Percentiles rank a stretch among this genome's conserved stretches.
These are phyloP conservation scores for Tympanuchus pallidicinctus DNA, from an alignment of 2,113 vertebrate species.

Conservation along the genomic window DNA sequence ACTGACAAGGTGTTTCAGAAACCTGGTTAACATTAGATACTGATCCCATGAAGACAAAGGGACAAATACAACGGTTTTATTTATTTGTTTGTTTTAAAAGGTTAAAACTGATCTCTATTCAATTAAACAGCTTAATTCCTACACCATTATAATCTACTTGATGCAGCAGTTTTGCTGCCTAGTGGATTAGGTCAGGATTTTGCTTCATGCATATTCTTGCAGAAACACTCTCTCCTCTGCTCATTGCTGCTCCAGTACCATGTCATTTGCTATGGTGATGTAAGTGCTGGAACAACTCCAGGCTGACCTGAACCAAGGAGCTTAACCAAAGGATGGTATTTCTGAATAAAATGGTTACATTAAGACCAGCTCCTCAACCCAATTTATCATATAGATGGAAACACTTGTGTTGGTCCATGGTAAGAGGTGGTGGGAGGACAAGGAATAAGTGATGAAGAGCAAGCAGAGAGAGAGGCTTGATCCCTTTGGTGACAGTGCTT, in stretches of 20 bases:
- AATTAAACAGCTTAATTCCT: not conserved
- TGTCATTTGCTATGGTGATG: not conserved
- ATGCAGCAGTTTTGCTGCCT: not conserved
- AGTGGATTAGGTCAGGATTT: conserved; percentile 10
- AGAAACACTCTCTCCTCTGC: not conserved
- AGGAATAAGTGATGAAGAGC: not conserved
- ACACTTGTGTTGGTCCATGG: not conserved
- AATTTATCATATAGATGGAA: not conserved
- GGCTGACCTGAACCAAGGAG: not conserved
- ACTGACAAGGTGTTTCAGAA: not conserved
- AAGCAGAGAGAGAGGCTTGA: not conserved
- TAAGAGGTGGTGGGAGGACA: not conserved
- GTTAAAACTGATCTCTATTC: not conserved
- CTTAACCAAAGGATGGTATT: not conserved
- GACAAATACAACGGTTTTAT: not conserved
- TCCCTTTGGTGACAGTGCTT: not conserved
- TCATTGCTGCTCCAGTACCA: not conserved
- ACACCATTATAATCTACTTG: not conserved
- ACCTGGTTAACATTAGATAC: not conserved
- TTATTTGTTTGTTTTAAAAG: not conserved
- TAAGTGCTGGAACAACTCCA: not conserved
- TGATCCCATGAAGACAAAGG: not conserved
- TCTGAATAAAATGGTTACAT: not conserved
- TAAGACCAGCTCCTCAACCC: not conserved
- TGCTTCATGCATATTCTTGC: not conserved